Conservation (phyloP, 30 jellyfish, hydroid and myxozoan species). For the Aurelia aurita region DNA sequence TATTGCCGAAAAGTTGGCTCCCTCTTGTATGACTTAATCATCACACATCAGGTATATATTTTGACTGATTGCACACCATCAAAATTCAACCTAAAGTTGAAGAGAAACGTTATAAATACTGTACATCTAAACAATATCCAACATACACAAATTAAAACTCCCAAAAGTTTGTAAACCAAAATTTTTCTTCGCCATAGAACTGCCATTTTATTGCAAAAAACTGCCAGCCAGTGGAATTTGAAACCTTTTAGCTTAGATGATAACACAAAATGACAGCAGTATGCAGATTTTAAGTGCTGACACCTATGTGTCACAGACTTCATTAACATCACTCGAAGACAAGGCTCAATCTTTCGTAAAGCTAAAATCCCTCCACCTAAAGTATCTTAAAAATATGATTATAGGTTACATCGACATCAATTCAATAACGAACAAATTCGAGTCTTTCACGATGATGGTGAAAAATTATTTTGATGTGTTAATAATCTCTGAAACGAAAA, state of each 20-base stretch:
- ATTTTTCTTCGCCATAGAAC: no score
- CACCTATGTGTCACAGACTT: no score
- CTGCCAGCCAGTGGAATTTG: no score
- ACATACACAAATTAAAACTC: no score
- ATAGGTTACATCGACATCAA: conserved; percentile 35
- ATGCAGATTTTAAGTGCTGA: not conserved
- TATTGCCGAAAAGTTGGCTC: conserved; percentile 68
- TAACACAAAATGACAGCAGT: not conserved
- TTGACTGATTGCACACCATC: no score
- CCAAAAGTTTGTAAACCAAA: no score
- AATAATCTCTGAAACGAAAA: conserved; percentile 23
- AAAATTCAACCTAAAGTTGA: not conserved
- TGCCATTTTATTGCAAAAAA: no score
- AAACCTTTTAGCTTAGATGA: not conserved
- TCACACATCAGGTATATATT: conserved; percentile 33
- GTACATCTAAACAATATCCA: not conserved
- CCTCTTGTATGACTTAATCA: conserved; percentile 64
- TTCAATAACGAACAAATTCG: conserved; percentile 35
- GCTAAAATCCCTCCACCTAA: not conserved
- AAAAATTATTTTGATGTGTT: conserved; percentile 4
- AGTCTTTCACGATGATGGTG: conserved; percentile 20
- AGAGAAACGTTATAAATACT: not conserved
- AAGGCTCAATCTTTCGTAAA: no score
- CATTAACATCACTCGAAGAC: no score
- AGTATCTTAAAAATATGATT: conserved; percentile 7